These are phyloP conservation scores for Zaprionus nigranus DNA, from an alignment of 1,140 invertebrate genomes.

Conservation along the genomic window DNA sequence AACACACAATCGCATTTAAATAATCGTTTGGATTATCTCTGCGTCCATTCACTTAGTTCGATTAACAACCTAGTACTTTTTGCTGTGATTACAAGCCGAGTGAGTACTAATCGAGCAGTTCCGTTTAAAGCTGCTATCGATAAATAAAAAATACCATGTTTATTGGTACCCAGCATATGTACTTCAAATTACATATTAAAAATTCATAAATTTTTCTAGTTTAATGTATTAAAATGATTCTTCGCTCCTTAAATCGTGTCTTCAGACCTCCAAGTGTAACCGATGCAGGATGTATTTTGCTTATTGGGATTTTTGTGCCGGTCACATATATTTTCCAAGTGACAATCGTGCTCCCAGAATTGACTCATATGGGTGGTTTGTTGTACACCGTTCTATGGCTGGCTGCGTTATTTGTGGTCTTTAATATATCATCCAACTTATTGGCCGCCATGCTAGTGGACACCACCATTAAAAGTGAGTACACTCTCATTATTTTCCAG, in stretches of 20 bases:
- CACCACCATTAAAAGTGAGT: conserved; percentile 87
- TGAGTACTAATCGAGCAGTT: background rate
- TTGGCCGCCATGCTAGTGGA: conserved; percentile 90
- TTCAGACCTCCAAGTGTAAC: conserved; percentile 36
- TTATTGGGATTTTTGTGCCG: conserved; percentile 60
- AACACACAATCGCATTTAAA: background rate
- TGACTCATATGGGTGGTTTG: conserved; percentile 84
- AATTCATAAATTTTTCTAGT: conserved; percentile 23
- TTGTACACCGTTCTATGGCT: conserved; percentile 87
- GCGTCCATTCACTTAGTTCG: background rate
- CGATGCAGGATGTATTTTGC: conserved; percentile 68
- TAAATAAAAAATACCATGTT: conserved; percentile 14
- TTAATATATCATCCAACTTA: conserved; percentile 91
- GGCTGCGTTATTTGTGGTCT: conserved; percentile 89
- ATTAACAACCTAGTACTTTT: background rate
- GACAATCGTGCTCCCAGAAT: conserved; percentile 87
- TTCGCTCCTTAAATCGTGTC: conserved; percentile 51
- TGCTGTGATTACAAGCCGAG: background rate
- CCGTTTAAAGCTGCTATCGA: conserved; percentile 6
- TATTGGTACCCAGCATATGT: conserved; percentile 3
- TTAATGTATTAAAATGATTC: conserved; percentile 54
- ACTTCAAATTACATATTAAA: conserved; percentile 25
- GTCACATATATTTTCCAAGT: conserved; percentile 85
- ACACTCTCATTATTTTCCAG: conserved; percentile 38
- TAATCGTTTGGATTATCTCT: background rate